Evolutionary conservation across 2,113 vertebrate genomes (phyloP), one percentile per base, ranked within the genome.

Genomic region (Columba livia): DNA sequence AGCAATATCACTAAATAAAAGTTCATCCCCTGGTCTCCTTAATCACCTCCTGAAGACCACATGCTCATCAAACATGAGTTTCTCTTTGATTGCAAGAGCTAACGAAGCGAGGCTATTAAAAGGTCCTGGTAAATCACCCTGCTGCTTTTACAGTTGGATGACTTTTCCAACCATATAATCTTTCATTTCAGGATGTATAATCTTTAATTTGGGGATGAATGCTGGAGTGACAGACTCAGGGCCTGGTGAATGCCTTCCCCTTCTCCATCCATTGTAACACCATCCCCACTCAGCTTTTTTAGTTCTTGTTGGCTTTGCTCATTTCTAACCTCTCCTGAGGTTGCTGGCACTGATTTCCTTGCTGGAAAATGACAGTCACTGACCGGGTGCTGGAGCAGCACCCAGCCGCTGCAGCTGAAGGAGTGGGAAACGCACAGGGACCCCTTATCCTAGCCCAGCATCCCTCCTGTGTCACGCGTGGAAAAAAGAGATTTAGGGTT

Each of bases 341-440:
- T 19, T 29, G 40, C 5, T 34, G 56, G 84, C 64, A 69, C 8
- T 2, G 2, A 26, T 80, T 79, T 42, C 64, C 9, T 11, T 9
- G 20, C 32, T 4, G 10, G 32, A 44, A 58, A 85, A 15, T 4
- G n/a, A 34, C 25, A 57, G 40, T 4, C 60, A 6, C 0, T 8
- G 5, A 44, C 12, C 2, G 0, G 26, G 24, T 47, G 57, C 38
- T 2, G 5, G 38, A 88, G 44, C 2, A 0, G 31, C 5, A 9
- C 44, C 24, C 2, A 12, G 56, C 4, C 48, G 54, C 24, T 85
- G 71, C 32, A 38, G 12, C 26, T 7, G 31, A 34, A 78, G 42
- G 26, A 88, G 12, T 10, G 29, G 29, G 21, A 53, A 62, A 42
- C 13, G 13, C 3, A 1, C 15, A 47, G 66, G 19, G 10, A 24